Base-by-base conservation (phyloP, 2,888 invertebrate genomes). In the Andrena haemorrhoa region DNA sequence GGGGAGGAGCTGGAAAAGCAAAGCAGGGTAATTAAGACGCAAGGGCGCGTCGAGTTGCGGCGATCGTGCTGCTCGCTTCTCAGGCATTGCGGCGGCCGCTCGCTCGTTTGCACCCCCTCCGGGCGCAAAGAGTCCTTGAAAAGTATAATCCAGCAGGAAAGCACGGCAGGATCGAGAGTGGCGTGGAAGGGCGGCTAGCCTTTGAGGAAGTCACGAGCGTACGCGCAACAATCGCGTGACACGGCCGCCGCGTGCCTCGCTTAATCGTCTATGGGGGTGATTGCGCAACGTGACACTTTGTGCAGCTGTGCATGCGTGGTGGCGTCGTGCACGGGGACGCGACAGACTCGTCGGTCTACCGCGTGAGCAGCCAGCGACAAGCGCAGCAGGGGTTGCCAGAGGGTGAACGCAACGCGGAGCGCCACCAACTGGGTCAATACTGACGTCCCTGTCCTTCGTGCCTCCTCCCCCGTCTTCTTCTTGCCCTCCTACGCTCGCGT, bases 391-490 rank as follows among this genome's bases (percentile, higher is more conserved):
- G 75, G 79, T 78, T 74, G 80, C 64, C 81, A 74, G 75, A 79
- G 79, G 79, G 65, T 70, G 82, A 86, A 80, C 56, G 84, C 88
- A 87, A 88, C 88, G 83, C 82, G 86, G 84, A 83, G 88, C 88
- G 88, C 88, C 88, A 87, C 88, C 88, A 87, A 90, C 91, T 91
- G 89, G 91, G 91, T 91, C 91, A 91, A 91, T 91, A 91, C 90
- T 88, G 86, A 86, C 85, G 82, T 88, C 85, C 86, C 89, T 89
- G 86, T 85, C 84, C 86, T 85, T 86, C 86, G 83, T 70, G n/a
- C 77, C 68, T 29, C 64, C 47, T 68, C 75, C 75, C 66, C 74
- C 35, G 47, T 68, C 61, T 60, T 64, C 71, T 70, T 65, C 65
- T 75, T 76, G 64, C 53, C 53, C 47, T 29, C 5, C 49, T 31